Conservation (phyloP, 2,888 invertebrate species). For the Silvanus unidentatus region DNA sequence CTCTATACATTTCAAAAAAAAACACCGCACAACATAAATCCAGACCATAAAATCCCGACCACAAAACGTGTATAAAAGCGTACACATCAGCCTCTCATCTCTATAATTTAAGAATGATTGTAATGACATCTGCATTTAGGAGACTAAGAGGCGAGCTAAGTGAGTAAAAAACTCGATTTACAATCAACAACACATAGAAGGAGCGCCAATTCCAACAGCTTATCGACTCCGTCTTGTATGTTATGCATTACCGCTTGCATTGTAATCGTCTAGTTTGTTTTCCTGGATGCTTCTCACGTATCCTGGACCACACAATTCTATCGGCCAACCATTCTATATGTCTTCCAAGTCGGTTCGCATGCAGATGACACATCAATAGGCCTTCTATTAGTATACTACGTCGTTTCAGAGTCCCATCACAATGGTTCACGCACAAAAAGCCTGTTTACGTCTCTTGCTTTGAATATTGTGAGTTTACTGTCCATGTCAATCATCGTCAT, state of each 20-base stretch:
- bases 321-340: conserved; percentile 14
- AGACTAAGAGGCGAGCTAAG: no score
- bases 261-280: conserved; percentile 13
- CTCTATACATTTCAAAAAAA: no score
- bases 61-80: not conserved
- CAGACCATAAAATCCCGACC: no score
- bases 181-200: conserved; percentile 6
- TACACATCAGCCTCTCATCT: no score
- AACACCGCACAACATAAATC: no score
- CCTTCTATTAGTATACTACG: conserved; percentile 18
- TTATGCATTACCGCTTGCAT: conserved; percentile 10
- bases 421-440: conserved; percentile 9
- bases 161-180: conserved; percentile 4
- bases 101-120: not conserved
- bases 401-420: conserved; percentile 13
- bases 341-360: conserved; percentile 14
- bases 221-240: conserved; percentile 11
- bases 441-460: no score
- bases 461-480: no score
- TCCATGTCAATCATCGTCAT: no score
- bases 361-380: conserved; percentile 25
- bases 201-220: conserved; percentile 10
- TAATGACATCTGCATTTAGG: not conserved
- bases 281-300: conserved; percentile 19
- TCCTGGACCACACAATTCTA: conserved; percentile 20